These are phyloP conservation scores for Ypsolopha sequella DNA, from an alignment of 2,888 invertebrate species.

Conservation along the genomic window DNA sequence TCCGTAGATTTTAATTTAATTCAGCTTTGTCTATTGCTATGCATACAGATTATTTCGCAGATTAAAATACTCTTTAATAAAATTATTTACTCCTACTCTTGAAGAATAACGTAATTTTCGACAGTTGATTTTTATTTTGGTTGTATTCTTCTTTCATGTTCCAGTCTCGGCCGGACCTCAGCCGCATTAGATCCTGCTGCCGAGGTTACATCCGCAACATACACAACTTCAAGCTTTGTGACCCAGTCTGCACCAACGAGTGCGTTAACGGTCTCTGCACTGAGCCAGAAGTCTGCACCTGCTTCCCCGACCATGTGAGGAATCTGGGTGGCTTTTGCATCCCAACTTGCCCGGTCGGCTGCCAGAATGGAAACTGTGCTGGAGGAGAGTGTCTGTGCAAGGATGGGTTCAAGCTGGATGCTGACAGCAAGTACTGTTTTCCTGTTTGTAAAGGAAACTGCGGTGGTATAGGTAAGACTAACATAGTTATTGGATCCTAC, in stretches of 20 bases:
- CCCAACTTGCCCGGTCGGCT: conserved; percentile 77
- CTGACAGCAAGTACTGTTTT: conserved; percentile 70
- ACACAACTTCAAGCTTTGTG: conserved; percentile 68
- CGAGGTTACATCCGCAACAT: conserved; percentile 76
- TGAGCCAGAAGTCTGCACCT: conserved; percentile 74
- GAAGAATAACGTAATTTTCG: too few species aligned
- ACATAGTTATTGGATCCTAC: too few species aligned
- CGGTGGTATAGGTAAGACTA: conserved; percentile 55
- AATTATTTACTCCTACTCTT: too few species aligned
- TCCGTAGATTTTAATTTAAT: too few species aligned
- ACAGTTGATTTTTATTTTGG: too few species aligned
- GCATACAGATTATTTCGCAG: too few species aligned
- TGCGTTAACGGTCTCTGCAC: conserved; percentile 75
- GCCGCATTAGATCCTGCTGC: conserved; percentile 78
- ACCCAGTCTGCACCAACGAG: conserved; percentile 71
- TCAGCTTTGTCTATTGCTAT: too few species aligned
- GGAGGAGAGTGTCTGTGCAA: conserved; percentile 74
- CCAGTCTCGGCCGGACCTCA: conserved; percentile 72
- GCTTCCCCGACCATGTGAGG: conserved; percentile 72
- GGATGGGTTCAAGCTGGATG: conserved; percentile 67
- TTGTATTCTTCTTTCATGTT: not conserved
- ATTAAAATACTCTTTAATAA: too few species aligned
- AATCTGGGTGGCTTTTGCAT: conserved; percentile 68
- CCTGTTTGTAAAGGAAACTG: conserved; percentile 67
- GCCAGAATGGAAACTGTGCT: conserved; percentile 75